These are phyloP conservation scores for Noctua janthe DNA, from an alignment of 2,888 invertebrate species.

Conservation along the genomic window DNA sequence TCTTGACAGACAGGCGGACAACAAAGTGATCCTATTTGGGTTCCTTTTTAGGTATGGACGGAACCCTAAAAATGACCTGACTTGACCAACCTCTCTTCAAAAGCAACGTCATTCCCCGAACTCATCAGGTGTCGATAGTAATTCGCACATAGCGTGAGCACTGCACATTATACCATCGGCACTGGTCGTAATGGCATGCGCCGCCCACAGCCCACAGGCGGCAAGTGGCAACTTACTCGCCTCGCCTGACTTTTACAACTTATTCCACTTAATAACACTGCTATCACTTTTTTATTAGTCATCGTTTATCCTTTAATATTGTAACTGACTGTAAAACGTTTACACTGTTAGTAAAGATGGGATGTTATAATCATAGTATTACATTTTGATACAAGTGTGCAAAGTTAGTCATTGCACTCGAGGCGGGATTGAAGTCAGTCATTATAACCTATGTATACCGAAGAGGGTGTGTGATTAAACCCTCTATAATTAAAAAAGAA, in stretches of 20 bases:
- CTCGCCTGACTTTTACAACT: constrained; percentile 33
- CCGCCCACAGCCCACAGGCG: constrained; percentile 26
- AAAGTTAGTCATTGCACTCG: not conserved
- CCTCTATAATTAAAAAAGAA: no score
- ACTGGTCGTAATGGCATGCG: not conserved
- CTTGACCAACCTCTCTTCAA: not conserved
- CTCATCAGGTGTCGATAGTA: constrained; percentile 16
- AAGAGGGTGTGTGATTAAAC: not conserved
- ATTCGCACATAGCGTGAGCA: constrained; percentile 37
- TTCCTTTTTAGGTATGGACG: no score
- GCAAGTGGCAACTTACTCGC: constrained; percentile 24
- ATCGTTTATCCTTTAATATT: not conserved
- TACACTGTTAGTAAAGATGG: not conserved
- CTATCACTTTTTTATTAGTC: constrained; percentile 31
- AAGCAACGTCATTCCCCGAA: not conserved
- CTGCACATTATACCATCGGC: constrained; percentile 17
- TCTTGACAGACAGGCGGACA: no score
- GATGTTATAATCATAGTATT: not conserved
- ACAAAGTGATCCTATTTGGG: no score
- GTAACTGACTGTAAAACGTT: not conserved
- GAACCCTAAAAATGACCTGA: not conserved
- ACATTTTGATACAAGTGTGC: not conserved
- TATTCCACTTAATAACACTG: constrained; percentile 34
- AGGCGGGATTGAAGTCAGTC: not conserved
- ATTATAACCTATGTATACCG: not conserved